Conservation (phyloP, 2,797 vertebrate species). For the Pipistrellus pipistrellus region DNA sequence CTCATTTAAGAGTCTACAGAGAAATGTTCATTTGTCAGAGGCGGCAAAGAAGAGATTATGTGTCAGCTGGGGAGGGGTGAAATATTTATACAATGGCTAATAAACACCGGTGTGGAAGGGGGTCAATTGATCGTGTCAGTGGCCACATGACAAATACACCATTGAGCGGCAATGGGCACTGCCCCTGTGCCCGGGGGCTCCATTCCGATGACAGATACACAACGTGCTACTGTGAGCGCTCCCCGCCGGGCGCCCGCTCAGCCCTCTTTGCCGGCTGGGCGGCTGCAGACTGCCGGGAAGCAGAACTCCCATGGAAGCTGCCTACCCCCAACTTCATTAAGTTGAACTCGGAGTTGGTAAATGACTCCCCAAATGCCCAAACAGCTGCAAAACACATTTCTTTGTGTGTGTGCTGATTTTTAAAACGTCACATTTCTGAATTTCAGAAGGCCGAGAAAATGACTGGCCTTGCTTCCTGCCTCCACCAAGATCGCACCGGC, state of each 20-base stretch:
- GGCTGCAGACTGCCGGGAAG: constrained; percentile 63
- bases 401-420: constrained; percentile 62
- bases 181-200: constrained; percentile 78
- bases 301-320: constrained; percentile 71
- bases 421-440: constrained; percentile 57
- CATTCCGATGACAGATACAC: constrained; percentile 83
- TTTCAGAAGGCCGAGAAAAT: constrained; percentile 65
- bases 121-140: constrained; percentile 86
- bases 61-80: constrained; percentile 85
- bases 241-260: constrained; percentile 28
- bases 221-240: constrained; percentile 72
- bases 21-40: constrained; percentile 86
- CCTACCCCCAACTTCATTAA: constrained; percentile 79
- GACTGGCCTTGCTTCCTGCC: not conserved
- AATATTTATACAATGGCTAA: constrained; percentile 85
- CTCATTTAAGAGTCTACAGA: constrained; percentile 87
- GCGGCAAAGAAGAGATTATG: constrained; percentile 84
- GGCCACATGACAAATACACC: constrained; percentile 82
- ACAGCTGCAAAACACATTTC: constrained; percentile 74
- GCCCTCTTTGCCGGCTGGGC: constrained; percentile 50
- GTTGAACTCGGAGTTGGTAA: constrained; percentile 77
- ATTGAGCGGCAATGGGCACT: constrained; percentile 78
- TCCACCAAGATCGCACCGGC: not conserved
- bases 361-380: constrained; percentile 80
- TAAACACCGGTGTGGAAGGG: constrained; percentile 83